Evolutionary conservation across 2,113 vertebrate species (phyloP).

Genomic region (Myanophis thanlyinensis): DNA sequence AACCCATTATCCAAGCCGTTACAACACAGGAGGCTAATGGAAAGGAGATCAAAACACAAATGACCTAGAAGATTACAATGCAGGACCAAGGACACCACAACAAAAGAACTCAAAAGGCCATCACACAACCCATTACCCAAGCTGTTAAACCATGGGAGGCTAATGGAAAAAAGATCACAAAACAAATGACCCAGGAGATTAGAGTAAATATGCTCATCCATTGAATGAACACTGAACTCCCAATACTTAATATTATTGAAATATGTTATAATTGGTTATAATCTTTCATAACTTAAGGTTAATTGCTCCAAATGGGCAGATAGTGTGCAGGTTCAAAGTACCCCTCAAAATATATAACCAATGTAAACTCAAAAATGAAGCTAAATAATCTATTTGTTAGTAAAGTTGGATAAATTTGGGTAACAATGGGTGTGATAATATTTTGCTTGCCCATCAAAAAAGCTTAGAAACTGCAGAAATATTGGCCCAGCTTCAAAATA

Average conservation of each 20-base stretch:
- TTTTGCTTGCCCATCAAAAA: conserved; percentile 21
- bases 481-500: conserved; percentile 34
- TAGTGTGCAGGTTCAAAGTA: not conserved
- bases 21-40: too few species aligned
- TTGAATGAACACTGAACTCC: not conserved
- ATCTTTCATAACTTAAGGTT: not conserved
- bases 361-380: not conserved
- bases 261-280: not conserved
- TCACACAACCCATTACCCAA: too few species aligned
- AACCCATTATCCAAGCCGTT: too few species aligned
- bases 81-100: too few species aligned
- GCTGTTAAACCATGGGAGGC: too few species aligned
- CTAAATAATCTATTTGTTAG: not conserved
- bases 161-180: too few species aligned
- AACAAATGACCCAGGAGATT: too few species aligned
- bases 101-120: too few species aligned
- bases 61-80: too few species aligned
- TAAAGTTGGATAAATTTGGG: conserved; percentile 32
- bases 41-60: too few species aligned
- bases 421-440: conserved; percentile 14
- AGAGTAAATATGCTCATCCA: not conserved
- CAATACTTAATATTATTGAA: not conserved
- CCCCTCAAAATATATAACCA: not conserved
- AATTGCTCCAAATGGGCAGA: not conserved
- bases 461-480: conserved; percentile 3